Evolutionary conservation across 2,888 invertebrate genomes (phyloP).

Genomic region (Junonia oenone): DNA sequence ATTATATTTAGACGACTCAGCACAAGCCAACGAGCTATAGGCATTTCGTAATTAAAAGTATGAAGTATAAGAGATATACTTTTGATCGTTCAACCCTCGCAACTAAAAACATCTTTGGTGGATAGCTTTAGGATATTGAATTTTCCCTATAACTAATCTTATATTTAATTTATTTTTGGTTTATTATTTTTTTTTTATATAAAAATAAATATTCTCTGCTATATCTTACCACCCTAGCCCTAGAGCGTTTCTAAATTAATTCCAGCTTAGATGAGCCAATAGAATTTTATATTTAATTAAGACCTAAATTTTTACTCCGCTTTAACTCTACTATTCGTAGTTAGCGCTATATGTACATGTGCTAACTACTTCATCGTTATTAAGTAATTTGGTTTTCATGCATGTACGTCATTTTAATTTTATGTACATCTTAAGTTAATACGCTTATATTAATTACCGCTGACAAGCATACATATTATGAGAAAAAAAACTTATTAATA

Average conservation of each 20-base stretch:
- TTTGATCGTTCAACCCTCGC: conserved; percentile 71
- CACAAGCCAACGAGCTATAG: background rate
- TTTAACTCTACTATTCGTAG: background rate
- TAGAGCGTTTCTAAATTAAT: conserved; percentile 7
- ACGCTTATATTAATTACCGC: no score
- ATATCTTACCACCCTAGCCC: background rate
- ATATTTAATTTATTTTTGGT: background rate
- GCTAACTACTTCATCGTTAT: background rate
- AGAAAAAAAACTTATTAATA: no score
- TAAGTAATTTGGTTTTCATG: no score
- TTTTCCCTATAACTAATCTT: conserved; percentile 8
- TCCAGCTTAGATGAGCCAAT: conserved; percentile 13
- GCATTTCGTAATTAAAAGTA: background rate
- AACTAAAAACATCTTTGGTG: conserved; percentile 44
- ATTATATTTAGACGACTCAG: background rate
- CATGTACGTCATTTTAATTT: no score
- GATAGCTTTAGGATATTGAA: conserved; percentile 23
- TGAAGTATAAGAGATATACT: conserved; percentile 61
- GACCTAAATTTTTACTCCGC: background rate
- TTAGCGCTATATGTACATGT: background rate
- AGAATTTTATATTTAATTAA: conserved; percentile 2
- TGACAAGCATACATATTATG: background rate
- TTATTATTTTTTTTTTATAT: conserved; percentile 2
- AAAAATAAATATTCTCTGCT: conserved; percentile 5
- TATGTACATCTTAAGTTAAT: no score